Base-by-base conservation (phyloP, 2,113 vertebrate genomes). In the Odobenus rosmarus region DNA sequence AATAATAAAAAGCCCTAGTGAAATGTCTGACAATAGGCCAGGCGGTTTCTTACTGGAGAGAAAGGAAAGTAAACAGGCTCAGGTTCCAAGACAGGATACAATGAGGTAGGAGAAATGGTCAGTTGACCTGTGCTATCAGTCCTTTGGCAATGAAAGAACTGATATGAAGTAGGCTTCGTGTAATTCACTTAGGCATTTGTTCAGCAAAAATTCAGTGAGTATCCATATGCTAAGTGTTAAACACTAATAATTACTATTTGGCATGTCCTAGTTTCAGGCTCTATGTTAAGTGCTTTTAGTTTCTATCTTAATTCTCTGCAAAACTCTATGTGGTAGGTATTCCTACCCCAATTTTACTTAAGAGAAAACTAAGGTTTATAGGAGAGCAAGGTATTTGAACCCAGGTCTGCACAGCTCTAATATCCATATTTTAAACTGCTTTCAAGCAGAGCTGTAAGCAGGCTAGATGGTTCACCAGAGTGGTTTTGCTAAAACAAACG, bases 21-120 rank as follows among this genome's bases (percentile, higher is more conserved):
- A 97, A 87, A 97, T 36, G 39, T 88, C 23, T 96, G 71, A 94
- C 96, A 90, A 90, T 21, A 93, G 67, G 61, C n/a, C n/a, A 77
- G 84, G 85, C 14, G 5, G 26, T 94, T 96, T 97, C 91, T 95
- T 88, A 81, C 53, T 67, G 39, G 69, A 72, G 64, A 93, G 39
- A 90, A 28, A 82, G 83, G 62, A 92, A 94, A 80, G 53, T 55
- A 95, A 71, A 88, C 42, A 97, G 64, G 88, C 33, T 94, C 42
- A 82, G 53, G 46, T 96, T 97, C 91, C 10, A 3, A 93, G 79
- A 69, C 26, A 64, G 76, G 81, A 84, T 23, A 85, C 59, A 90
- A 26, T 57, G 31, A 93, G 77, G 33, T 42, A 64, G 62, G 62
- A 91, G 24, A 59, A 88, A 97, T 77, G 64, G 69, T 67, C 13